Evolutionary conservation across 1,140 invertebrate genomes (phyloP).

Genomic region (Cotesia chilonis): DNA sequence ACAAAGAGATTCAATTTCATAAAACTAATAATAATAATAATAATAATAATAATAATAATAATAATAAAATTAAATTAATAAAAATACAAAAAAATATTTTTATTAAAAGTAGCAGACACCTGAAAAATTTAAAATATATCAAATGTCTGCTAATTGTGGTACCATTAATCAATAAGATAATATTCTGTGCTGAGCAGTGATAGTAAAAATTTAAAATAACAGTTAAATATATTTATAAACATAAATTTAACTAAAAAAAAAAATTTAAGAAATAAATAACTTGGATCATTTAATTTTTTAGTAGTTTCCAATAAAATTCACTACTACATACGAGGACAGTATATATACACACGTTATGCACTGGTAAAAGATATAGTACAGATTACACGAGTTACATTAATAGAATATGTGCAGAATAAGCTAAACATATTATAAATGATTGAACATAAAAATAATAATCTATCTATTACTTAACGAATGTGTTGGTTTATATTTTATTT

Average conservation of each 20-base stretch:
- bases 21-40: slow-evolving; percentile 3
- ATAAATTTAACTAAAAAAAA: slow-evolving; percentile 38
- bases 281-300: background rate
- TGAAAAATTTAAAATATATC: too few relatives aligned
- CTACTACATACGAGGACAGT: slow-evolving; percentile 55
- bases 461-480: background rate
- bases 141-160: too few relatives aligned
- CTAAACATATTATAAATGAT: slow-evolving; percentile 39
- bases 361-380: slow-evolving; percentile 58
- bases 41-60: too few relatives aligned
- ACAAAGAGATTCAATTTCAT: background rate
- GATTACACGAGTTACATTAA: slow-evolving; percentile 53
- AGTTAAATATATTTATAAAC: too few relatives aligned
- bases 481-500: background rate
- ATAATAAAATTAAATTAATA: slow-evolving; percentile 42
- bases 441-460: slow-evolving; percentile 48
- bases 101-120: too few relatives aligned
- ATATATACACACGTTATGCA: slow-evolving; percentile 56
- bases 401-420: slow-evolving; percentile 56
- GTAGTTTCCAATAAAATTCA: slow-evolving; percentile 40
- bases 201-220: slow-evolving; percentile 1
- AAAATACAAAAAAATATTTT: slow-evolving; percentile 5
- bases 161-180: too few relatives aligned
- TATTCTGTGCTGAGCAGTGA: background rate
- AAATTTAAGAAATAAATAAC: slow-evolving; percentile 27